Evolutionary conservation across 1,140 invertebrate genomes (phyloP), one percentile per base, ranked within the genome.

Genomic region (Lepidurus arcticus): DNA sequence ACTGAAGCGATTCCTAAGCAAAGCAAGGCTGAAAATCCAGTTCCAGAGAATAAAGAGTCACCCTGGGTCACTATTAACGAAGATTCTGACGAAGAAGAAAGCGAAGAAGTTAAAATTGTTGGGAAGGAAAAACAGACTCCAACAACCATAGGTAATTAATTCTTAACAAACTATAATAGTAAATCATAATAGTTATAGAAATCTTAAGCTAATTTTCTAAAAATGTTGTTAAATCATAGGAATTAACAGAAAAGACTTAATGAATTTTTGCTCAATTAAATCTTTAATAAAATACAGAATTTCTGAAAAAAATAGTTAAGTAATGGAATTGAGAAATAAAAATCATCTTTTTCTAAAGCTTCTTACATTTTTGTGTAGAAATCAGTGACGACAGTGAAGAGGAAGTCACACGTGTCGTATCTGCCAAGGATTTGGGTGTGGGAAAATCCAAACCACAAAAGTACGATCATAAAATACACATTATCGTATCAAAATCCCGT

Each of bases 311-410:
- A 77, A 73, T 2, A 44, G 47, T 79, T 76, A 77, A 43, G 8
- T n/a, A n/a, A 76, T 7, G 53, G 53, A 44, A 47, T 73, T n/a
- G 10, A 76, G 7, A n/a, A 76, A 75, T 74, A 16, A 7, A 73
- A 73, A 16, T 7, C 7, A 9, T 42, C 24, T 24, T 42, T 24
- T 76, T 42, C 81, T 80, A 78, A 53, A 24, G 11, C 80, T 81
- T 78, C 4, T 34, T 73, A 21, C 76, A 76, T 53, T 77, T 78
- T 53, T 81, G 85, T 85, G 79, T 83, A 88, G 87, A 85, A 81
- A 81, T 88, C 75, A 86, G 83, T 82, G 86, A 83, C 44, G 85
- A 86, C 80, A 87, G 87, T 78, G 87, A 88, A 83, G 87, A 88
- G 81, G 86, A 88, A 81, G 82, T 82, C 26, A 84, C 83, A 0